These are phyloP conservation scores for Canis aureus DNA, from an alignment of 2,113 vertebrate genomes.

Conservation along the genomic window DNA sequence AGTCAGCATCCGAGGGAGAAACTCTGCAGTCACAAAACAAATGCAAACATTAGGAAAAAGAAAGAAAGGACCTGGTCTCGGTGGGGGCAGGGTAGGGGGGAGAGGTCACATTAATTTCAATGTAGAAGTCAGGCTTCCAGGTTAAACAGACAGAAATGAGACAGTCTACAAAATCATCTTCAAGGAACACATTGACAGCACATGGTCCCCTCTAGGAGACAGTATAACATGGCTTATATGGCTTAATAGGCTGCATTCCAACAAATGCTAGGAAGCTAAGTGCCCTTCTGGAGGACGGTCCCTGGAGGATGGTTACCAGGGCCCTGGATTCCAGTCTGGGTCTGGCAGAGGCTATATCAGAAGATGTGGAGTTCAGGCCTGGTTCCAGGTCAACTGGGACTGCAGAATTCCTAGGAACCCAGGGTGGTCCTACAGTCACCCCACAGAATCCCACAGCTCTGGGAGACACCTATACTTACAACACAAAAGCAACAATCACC, in stretches of 20 bases:
- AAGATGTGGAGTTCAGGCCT: not conserved
- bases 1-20: slow-evolving; percentile 95
- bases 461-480: not conserved
- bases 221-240: fast-evolving
- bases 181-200: fast-evolving
- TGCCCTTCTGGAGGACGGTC: fast-evolving
- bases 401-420: not conserved
- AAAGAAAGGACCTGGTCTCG: not conserved
- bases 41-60: not conserved
- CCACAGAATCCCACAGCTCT: not conserved
- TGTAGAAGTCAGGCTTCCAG: not conserved
- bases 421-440: not conserved
- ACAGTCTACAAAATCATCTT: not conserved
- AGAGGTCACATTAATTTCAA: too few relatives aligned
- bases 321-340: not conserved
- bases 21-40: slow-evolving; percentile 87
- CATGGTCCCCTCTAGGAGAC: not conserved
- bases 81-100: not conserved
- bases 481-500: not conserved
- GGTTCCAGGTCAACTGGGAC: not conserved
- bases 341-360: not conserved
- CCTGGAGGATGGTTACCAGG: too few relatives aligned
- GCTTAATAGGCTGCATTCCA: not conserved
- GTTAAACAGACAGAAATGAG: not conserved
- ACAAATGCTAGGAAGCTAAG: not conserved